Percentiles rank a stretch among this genome's conserved stretches.
Evolutionary conservation across 2,113 vertebrate species (phyloP).

Genomic region (Ciconia boyciana): DNA sequence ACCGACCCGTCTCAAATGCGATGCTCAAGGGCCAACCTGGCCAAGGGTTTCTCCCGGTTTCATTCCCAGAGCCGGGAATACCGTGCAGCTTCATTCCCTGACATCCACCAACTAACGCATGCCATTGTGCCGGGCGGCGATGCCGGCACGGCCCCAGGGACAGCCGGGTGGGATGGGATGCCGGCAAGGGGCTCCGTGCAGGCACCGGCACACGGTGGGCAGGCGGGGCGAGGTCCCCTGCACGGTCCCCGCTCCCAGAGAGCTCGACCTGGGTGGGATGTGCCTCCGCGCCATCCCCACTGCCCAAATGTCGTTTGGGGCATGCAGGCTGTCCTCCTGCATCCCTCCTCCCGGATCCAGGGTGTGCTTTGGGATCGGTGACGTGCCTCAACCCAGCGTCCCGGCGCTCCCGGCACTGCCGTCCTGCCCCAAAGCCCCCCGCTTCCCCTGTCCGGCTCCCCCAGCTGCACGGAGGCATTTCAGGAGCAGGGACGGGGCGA

Average conservation of each 20-base stretch:
- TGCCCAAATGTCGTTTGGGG: rapidly evolving
- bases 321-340: rapidly evolving
- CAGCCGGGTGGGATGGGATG: not conserved
- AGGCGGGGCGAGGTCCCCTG: rapidly evolving
- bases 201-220: rapidly evolving
- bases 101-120: rapidly evolving
- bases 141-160: not conserved
- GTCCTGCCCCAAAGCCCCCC: not conserved
- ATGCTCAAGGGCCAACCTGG: rapidly evolving
- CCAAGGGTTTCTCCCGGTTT: not conserved
- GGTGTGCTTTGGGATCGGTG: rapidly evolving
- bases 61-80: not conserved
- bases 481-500: not conserved
- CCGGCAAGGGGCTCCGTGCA: not conserved
- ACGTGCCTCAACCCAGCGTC: rapidly evolving
- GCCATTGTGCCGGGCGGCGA: not conserved
- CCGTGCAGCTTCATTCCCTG: rapidly evolving
- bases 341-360: too few species aligned
- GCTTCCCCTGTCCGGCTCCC: not conserved
- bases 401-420: rapidly evolving
- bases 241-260: rapidly evolving
- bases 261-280: not conserved
- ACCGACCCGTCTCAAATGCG: rapidly evolving
- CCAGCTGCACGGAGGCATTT: rapidly evolving
- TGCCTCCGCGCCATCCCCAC: rapidly evolving